These are phyloP conservation scores for Ophraella communa DNA, from an alignment of 2,888 invertebrate genomes.

Conservation along the genomic window DNA sequence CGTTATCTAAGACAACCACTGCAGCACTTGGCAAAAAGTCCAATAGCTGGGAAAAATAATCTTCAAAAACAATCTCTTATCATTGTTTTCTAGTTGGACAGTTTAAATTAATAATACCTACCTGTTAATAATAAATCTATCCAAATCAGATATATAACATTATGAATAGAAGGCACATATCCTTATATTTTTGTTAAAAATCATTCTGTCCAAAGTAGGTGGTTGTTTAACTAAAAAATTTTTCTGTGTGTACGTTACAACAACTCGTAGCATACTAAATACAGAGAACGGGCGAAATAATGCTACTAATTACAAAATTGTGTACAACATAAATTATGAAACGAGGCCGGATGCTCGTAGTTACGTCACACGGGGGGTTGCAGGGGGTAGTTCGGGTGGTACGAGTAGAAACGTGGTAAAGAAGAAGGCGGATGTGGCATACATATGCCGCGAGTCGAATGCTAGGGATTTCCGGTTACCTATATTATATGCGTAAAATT, in stretches of 20 bases:
- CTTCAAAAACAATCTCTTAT: too few species aligned
- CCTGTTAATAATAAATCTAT: too few species aligned
- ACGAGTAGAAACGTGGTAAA: constrained; percentile 28
- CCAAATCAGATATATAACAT: too few species aligned
- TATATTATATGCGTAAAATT: constrained; percentile 47
- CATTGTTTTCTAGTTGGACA: too few species aligned
- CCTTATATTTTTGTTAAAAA: too few species aligned
- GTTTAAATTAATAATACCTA: too few species aligned
- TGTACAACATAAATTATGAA: constrained; percentile 44
- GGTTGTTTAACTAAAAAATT: background rate
- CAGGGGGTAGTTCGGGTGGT: constrained; percentile 44
- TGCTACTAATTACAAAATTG: constrained; percentile 43
- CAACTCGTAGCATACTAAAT: constrained; percentile 1
- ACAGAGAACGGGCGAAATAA: constrained; percentile 20
- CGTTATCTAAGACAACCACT: too few species aligned
- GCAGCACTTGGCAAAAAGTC: too few species aligned
- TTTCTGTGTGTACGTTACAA: background rate
- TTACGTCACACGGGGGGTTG: constrained; percentile 46
- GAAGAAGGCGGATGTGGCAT: constrained; percentile 54
- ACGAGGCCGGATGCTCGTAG: constrained; percentile 39
- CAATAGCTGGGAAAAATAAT: too few species aligned
- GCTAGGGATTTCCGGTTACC: constrained; percentile 57
- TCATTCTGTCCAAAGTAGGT: too few species aligned
- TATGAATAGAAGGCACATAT: too few species aligned
- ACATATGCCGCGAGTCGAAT: constrained; percentile 57